phyloP scores from a whole-genome alignment of 1,140 invertebrate genomes.

The Whitmania pigra region DNA sequence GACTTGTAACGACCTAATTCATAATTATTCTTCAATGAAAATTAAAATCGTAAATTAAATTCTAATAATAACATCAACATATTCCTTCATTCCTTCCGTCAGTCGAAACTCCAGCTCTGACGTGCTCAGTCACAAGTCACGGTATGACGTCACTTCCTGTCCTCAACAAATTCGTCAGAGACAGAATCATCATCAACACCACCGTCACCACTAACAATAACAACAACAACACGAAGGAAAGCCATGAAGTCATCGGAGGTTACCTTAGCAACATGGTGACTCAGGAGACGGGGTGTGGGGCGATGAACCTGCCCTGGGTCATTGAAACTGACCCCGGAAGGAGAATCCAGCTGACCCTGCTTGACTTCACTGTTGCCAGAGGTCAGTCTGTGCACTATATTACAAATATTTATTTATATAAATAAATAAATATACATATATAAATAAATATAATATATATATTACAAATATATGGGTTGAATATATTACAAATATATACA shows the following conservation, averaged over 20 bases:
- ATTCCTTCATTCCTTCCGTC: not conserved
- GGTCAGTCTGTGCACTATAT: not conserved
- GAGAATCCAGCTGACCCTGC: not conserved
- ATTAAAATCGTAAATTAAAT: too few relatives aligned
- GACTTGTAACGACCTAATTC: too few relatives aligned
- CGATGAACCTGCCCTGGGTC: constrained; percentile 6
- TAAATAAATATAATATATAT: too few relatives aligned
- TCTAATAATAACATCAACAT: too few relatives aligned
- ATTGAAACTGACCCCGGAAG: constrained; percentile 11
- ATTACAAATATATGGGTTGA: too few relatives aligned
- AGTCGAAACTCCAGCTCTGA: not conserved
- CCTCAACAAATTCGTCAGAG: not conserved
- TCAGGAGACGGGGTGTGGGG: constrained; percentile 15
- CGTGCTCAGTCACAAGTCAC: not conserved
- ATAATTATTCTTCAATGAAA: not conserved
- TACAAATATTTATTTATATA: too few relatives aligned
- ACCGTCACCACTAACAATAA: not conserved
- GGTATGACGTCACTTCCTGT: not conserved
- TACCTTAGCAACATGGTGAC: constrained; percentile 13
- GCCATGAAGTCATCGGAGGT: not conserved
- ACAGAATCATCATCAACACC: not conserved
- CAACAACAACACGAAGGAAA: not conserved
- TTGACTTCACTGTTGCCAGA: constrained; percentile 10
- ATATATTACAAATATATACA: too few relatives aligned
- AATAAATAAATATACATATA: too few relatives aligned